Evolutionary conservation across 2,113 vertebrate genomes (phyloP).

Genomic region (Nothobranchius kuhntae): DNA sequence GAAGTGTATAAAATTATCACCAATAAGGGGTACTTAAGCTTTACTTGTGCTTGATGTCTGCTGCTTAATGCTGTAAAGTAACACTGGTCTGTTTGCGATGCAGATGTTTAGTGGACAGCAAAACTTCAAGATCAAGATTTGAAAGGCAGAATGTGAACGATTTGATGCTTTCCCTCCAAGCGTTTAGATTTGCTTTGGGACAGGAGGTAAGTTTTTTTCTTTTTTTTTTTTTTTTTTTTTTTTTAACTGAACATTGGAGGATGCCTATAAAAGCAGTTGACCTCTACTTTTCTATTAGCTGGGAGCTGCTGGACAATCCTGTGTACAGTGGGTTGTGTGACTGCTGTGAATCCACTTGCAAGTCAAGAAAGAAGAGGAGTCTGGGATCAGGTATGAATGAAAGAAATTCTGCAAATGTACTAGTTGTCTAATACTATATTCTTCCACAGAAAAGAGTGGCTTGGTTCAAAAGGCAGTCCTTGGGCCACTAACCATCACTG

Average conservation of each 20-base stretch:
- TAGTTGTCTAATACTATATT: not conserved
- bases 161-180: slow-evolving; percentile 70
- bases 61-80: accelerated
- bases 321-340: slow-evolving; percentile 55
- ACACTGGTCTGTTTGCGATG: not conserved
- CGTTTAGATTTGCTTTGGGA: slow-evolving; percentile 72
- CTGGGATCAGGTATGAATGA: slow-evolving; percentile 33
- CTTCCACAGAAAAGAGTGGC: slow-evolving; percentile 29
- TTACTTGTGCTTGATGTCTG: too few species aligned
- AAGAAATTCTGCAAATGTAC: not conserved
- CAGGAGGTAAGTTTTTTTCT: slow-evolving; percentile 55
- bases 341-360: slow-evolving; percentile 74
- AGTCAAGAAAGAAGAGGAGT: slow-evolving; percentile 51
- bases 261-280: too few species aligned
- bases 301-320: slow-evolving; percentile 72
- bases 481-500: slow-evolving; percentile 66
- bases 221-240: too few species aligned
- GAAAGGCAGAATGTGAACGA: slow-evolving; percentile 56
- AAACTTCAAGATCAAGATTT: slow-evolving; percentile 66
- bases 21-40: slow-evolving; percentile 77
- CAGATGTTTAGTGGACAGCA: slow-evolving; percentile 81
- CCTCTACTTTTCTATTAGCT: slow-evolving; percentile 43
- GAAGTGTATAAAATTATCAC: slow-evolving; percentile 69
- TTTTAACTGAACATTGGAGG: too few species aligned
- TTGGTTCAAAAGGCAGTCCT: slow-evolving; percentile 53